phyloP scores from a whole-genome alignment of 2,888 invertebrate species.

The Leptinotarsa rubiginosa region DNA sequence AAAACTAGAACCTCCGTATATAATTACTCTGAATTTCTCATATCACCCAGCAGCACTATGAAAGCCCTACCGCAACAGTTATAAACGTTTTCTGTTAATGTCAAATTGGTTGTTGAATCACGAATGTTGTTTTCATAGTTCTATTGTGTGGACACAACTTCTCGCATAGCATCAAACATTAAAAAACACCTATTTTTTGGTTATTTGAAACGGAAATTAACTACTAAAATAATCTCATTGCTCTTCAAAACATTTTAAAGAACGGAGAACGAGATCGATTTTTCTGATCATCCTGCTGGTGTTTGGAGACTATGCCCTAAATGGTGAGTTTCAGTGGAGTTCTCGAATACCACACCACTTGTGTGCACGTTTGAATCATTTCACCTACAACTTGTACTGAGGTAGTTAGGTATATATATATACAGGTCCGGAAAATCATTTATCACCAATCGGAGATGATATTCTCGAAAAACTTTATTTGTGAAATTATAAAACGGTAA shows the following conservation, averaged over 20 bases:
- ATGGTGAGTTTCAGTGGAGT: conserved; percentile 49
- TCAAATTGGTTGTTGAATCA: too few species aligned
- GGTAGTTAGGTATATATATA: not conserved
- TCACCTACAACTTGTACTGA: not conserved
- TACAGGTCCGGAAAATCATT: not conserved
- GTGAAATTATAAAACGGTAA: too few species aligned
- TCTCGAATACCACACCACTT: conserved; percentile 37
- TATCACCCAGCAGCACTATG: too few species aligned
- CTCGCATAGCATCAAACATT: too few species aligned
- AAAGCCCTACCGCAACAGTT: too few species aligned
- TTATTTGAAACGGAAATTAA: not conserved
- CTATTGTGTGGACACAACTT: too few species aligned
- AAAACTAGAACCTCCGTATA: too few species aligned
- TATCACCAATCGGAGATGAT: not conserved
- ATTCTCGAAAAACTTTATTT: too few species aligned
- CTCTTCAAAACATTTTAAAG: conserved; percentile 40
- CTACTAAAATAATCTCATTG: not conserved
- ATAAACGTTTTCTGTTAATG: too few species aligned
- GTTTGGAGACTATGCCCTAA: conserved; percentile 50
- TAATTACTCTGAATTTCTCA: too few species aligned
- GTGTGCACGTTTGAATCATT: conserved; percentile 36
- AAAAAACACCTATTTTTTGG: too few species aligned
- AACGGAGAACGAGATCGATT: conserved; percentile 42
- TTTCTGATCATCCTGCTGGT: conserved; percentile 49
- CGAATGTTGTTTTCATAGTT: too few species aligned